A percentile compares a stretch with the other conserved stretches of the same genome.
phyloP scores from a whole-genome alignment of 2,888 invertebrate species.

The Heliconius ismenius region DNA sequence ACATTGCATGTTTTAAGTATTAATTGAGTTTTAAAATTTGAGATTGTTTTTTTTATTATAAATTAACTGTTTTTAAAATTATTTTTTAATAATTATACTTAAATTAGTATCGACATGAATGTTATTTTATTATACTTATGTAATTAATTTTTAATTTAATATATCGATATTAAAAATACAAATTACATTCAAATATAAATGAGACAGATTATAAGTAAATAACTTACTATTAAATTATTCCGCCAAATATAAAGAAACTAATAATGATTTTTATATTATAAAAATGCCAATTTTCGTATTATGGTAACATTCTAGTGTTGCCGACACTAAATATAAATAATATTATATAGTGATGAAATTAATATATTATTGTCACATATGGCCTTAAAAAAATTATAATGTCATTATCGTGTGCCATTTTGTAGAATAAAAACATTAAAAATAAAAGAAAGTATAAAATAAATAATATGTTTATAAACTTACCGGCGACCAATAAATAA shows the following conservation, averaged over 20 bases:
- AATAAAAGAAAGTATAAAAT: not conserved
- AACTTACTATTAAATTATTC: slow-evolving; percentile 6
- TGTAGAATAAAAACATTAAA: slow-evolving; percentile 11
- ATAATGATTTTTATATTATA: not conserved
- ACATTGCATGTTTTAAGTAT: slow-evolving; percentile 6
- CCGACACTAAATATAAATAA: slow-evolving; percentile 17
- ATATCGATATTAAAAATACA: slow-evolving; percentile 3
- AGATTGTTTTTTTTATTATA: not conserved
- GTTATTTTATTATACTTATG: not conserved
- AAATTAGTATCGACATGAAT: slow-evolving; percentile 7
- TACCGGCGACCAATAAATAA: too few relatives aligned
- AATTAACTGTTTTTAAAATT: not conserved
- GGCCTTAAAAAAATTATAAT: slow-evolving; percentile 22
- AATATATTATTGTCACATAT: slow-evolving; percentile 25
- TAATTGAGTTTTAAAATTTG: slow-evolving; percentile 11
- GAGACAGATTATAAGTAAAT: not conserved
- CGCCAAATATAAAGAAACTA: slow-evolving; percentile 16
- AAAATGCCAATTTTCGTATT: slow-evolving; percentile 22
- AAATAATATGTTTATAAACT: too few relatives aligned
- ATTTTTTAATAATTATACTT: slow-evolving; percentile 2
- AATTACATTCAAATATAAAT: not conserved
- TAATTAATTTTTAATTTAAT: not conserved
- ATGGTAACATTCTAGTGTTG: slow-evolving; percentile 15
- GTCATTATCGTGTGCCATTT: slow-evolving; percentile 22
- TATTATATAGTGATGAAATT: slow-evolving; percentile 22